These are phyloP conservation scores for Panthera tigris DNA, from an alignment of 2,113 vertebrate genomes.

Conservation along the genomic window DNA sequence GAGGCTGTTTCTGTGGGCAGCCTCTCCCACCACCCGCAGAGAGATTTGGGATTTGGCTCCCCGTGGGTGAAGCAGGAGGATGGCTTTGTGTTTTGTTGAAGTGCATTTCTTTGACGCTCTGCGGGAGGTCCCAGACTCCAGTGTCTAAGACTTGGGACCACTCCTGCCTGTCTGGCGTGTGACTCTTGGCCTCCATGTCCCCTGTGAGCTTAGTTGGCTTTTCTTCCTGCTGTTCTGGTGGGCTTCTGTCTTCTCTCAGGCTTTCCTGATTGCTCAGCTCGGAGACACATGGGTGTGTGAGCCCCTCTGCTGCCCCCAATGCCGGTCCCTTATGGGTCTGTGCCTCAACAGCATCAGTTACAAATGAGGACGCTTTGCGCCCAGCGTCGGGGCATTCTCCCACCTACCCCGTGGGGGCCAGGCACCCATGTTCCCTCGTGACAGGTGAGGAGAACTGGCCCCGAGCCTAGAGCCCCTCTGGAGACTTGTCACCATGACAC, in stretches of 20 bases:
- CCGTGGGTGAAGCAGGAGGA: not conserved
- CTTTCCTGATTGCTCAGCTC: not conserved
- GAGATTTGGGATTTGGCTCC: not conserved
- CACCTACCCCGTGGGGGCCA: fast-evolving
- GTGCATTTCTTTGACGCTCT: not conserved
- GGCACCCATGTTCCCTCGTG: not conserved
- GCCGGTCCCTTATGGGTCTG: too few relatives aligned
- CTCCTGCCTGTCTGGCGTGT: too few relatives aligned
- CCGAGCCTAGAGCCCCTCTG: not conserved
- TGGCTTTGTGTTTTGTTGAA: not conserved
- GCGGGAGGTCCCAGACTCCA: not conserved
- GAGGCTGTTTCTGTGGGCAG: not conserved
- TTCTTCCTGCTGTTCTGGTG: not conserved
- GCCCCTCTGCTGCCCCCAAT: not conserved
- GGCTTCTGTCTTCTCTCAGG: not conserved
- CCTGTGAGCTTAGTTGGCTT: not conserved
- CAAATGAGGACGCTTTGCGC: not conserved
- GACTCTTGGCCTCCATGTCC: not conserved
- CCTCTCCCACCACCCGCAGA: not conserved
- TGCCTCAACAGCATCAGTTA: not conserved
- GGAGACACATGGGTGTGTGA: not conserved
- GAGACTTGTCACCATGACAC: not conserved
- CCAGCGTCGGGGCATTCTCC: too few relatives aligned
- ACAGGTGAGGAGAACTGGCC: not conserved
- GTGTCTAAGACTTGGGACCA: not conserved